Percentiles rank a stretch among this genome's conserved stretches.
phyloP scores from a whole-genome alignment of 2,888 invertebrate genomes.

The Acrobasis suavella region DNA sequence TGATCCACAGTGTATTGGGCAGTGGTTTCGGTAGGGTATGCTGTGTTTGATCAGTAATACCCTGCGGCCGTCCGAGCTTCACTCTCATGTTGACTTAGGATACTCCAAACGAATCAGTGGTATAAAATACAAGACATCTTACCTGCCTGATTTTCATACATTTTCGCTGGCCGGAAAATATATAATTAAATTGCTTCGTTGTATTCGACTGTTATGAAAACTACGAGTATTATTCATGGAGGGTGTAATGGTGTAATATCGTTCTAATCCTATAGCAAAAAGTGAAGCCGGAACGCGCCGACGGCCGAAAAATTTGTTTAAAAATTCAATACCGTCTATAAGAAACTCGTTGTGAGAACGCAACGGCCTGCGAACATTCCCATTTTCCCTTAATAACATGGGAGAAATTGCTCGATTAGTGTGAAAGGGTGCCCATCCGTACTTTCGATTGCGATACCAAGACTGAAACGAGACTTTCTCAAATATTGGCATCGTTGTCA shows the following conservation, averaged over 20 bases:
- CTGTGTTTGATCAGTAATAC: constrained; percentile 10
- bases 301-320: constrained; percentile 77
- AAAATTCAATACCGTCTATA: constrained; percentile 79
- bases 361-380: constrained; percentile 77
- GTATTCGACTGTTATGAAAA: constrained; percentile 29
- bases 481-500: constrained; percentile 33
- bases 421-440: constrained; percentile 60
- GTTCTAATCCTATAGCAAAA: constrained; percentile 71
- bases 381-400: constrained; percentile 78
- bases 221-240: constrained; percentile 57
- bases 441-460: constrained; percentile 56
- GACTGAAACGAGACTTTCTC: constrained; percentile 46
- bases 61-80: constrained; percentile 2
- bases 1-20: constrained; percentile 7
- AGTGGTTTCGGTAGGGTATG: neutral
- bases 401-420: constrained; percentile 79
- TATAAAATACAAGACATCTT: constrained; percentile 3
- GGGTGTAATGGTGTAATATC: constrained; percentile 67
- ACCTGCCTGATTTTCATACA: constrained; percentile 9
- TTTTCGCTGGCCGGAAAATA: neutral
- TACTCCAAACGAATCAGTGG: constrained; percentile 17
- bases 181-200: neutral
- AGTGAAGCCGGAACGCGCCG: constrained; percentile 56
- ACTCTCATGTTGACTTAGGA: constrained; percentile 11
- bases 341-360: constrained; percentile 74